Evolutionary conservation across 1,140 invertebrate genomes (phyloP), one percentile per base, ranked within the genome.

Genomic region (Drosophila oshimai): DNA sequence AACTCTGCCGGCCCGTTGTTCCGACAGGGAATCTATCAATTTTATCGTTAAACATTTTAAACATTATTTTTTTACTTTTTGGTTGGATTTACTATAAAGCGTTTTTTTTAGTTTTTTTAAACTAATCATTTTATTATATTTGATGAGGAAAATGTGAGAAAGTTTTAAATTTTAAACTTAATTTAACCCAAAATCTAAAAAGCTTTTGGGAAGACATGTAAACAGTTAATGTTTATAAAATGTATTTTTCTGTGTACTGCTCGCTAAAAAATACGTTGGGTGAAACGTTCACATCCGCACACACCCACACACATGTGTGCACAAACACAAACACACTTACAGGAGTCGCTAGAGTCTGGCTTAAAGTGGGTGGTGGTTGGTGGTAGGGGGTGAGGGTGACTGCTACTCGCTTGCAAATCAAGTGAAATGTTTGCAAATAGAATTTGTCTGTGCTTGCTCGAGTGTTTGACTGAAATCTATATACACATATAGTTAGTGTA

Each of bases 351-450:
- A 26, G 31, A 51, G 61, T 64, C 61, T 64, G 42, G 49, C 17
- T 42, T 15, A 33, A 15, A 55, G 61, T 20, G 51, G 12, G 36
- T 20, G 24, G 31, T 17, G 36, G 26, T 29, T 28, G 22, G 1
- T 20, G 24, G 17, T n/a, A 17, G 44, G 13, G 24, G 15, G 13
- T 10, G 33, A 31, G 34, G 46, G 24, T 24, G 53, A 13, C 50
- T 76, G 83, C 83, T 81, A 88, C 83, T 90, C 84, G 77, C 84
- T 90, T 90, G 89, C 83, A 90, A 90, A 90, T 90, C 88, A 90
- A 90, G 89, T 90, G 89, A 90, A 90, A 90, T 90, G 89, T 90
- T 90, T 90, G 77, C 89, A 90, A 90, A 90, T 90, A 90, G 89
- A 90, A 90, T 90, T 90, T 90, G 89, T 90, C 89, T 89, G 84